These are phyloP conservation scores for Dioctria linearis DNA, from an alignment of 2,888 invertebrate species.

Conservation along the genomic window DNA sequence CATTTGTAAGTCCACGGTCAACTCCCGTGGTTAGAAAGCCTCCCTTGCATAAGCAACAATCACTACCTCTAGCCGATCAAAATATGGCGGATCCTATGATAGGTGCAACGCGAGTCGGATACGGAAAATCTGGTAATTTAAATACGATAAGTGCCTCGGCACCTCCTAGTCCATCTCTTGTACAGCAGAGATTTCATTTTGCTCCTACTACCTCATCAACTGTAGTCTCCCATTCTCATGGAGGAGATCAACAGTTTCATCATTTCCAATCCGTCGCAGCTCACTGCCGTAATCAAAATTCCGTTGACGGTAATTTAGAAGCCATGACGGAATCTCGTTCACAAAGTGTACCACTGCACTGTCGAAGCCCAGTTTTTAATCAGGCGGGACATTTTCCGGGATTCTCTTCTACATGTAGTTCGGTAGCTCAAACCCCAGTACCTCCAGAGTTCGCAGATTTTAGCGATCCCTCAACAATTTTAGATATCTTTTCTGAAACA, in stretches of 20 bases:
- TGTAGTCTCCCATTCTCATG: constrained; percentile 65
- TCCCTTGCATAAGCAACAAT: constrained; percentile 67
- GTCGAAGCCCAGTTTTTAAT: constrained; percentile 65
- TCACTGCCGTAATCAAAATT: constrained; percentile 63
- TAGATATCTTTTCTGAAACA: constrained; percentile 62
- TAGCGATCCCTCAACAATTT: constrained; percentile 67
- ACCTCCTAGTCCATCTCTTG: constrained; percentile 76
- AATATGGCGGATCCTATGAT: constrained; percentile 67
- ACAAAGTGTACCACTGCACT: constrained; percentile 84
- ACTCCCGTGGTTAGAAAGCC: constrained; percentile 82
- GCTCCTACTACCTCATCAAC: constrained; percentile 55
- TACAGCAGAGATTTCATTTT: constrained; percentile 62
- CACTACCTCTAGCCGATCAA: constrained; percentile 61
- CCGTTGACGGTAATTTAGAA: constrained; percentile 47
- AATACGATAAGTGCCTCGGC: constrained; percentile 72
- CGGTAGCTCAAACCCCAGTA: constrained; percentile 79
- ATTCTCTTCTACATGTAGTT: constrained; percentile 74
- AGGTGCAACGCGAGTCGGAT: constrained; percentile 64
- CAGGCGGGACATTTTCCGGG: constrained; percentile 62
- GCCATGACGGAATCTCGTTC: constrained; percentile 72
- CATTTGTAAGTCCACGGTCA: constrained; percentile 86
- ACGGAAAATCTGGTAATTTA: constrained; percentile 53
- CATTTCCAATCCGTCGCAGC: constrained; percentile 76
- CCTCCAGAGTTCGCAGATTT: constrained; percentile 83
- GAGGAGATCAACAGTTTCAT: constrained; percentile 64